Conservation (phyloP, 2,888 invertebrate genomes). For the Lathronympha strigana region DNA sequence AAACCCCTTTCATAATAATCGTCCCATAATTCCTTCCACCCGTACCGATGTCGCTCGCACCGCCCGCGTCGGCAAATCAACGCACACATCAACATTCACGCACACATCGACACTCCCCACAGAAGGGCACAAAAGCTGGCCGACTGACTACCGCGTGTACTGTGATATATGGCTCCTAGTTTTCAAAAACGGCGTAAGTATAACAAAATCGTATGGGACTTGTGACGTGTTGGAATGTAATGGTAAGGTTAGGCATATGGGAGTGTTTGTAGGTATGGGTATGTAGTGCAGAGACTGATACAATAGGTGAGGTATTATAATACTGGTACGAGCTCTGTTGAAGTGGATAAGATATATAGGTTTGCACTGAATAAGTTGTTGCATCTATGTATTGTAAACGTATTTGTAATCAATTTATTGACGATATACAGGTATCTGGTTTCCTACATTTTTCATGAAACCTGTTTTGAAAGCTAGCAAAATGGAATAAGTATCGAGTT, state of each 20-base stretch:
- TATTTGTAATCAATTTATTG: no score
- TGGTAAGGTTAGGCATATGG: constrained; percentile 19
- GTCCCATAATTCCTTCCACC: constrained; percentile 52
- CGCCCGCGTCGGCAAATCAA: constrained; percentile 79
- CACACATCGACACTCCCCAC: constrained; percentile 53
- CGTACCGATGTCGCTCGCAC: constrained; percentile 57
- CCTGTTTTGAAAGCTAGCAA: no score
- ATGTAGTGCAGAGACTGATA: constrained; percentile 30
- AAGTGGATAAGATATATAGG: constrained; percentile 20
- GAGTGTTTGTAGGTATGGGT: constrained; percentile 18
- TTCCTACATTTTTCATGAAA: no score
- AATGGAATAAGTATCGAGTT: no score
- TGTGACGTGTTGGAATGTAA: constrained; percentile 4
- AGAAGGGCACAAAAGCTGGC: constrained; percentile 73
- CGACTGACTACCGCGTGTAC: constrained; percentile 72
- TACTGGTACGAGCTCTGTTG: constrained; percentile 23
- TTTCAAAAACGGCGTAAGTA: constrained; percentile 1
- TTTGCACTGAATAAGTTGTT: no score
- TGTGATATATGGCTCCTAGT: constrained; percentile 43
- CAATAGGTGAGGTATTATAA: constrained; percentile 23
- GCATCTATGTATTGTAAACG: no score
- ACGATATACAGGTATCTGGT: no score
- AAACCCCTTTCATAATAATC: not conserved
- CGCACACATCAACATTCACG: constrained; percentile 67
- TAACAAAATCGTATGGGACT: not conserved